Evolutionary conservation across 2,113 vertebrate genomes (phyloP).

Genomic region (Malaclemys terrapin): DNA sequence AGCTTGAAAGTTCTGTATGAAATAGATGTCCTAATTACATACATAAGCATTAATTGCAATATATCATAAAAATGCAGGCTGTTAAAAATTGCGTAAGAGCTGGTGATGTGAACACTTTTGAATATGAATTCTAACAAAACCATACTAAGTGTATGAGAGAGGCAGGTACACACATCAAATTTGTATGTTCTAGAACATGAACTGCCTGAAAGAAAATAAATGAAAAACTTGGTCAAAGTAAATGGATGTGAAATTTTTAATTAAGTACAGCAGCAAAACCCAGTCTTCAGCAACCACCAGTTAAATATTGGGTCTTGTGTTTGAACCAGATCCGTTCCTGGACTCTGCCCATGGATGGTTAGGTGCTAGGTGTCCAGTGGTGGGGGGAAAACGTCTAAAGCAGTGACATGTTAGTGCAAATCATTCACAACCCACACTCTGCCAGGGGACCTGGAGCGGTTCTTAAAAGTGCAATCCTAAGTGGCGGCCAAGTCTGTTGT

Average conservation of each 20-base stretch:
- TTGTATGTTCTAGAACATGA: constrained; percentile 71
- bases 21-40: constrained; percentile 74
- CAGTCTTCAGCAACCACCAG: background rate
- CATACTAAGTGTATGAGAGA: constrained; percentile 69
- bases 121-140: constrained; percentile 66
- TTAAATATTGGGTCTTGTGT: background rate
- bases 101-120: constrained; percentile 76
- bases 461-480: background rate
- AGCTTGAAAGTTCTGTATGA: constrained; percentile 65
- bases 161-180: constrained; percentile 56
- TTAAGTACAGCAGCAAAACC: background rate
- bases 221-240: constrained; percentile 51
- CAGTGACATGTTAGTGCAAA: background rate
- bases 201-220: constrained; percentile 45
- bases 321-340: background rate
- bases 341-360: background rate
- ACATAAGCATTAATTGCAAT: constrained; percentile 76
- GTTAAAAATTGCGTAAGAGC: constrained; percentile 75
- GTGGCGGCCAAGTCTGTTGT: background rate
- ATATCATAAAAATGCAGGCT: constrained; percentile 76
- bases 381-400: background rate
- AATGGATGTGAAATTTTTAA: constrained; percentile 24
- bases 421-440: background rate
- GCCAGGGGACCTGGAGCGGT: background rate
- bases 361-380: background rate